Percentiles rank a stretch among this genome's conserved stretches.
phyloP scores from a whole-genome alignment of 2,888 invertebrate genomes.

The Dilophus febrilis region DNA sequence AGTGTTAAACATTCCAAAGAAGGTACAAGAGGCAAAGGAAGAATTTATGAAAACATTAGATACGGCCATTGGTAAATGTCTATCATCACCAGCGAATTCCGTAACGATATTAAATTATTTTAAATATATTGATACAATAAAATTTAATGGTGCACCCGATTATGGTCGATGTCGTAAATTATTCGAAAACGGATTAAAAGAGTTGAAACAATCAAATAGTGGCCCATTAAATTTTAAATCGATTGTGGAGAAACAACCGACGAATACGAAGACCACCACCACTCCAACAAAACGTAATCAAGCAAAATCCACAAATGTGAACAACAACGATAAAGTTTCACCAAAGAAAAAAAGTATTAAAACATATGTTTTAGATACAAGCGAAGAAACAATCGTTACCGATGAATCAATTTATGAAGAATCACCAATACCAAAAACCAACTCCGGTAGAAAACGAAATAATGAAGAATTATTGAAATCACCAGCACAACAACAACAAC shows the following conservation, averaged over 20 bases:
- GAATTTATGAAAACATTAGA: slow-evolving; percentile 39
- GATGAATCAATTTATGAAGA: slow-evolving; percentile 5
- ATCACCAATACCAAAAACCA: slow-evolving; percentile 2
- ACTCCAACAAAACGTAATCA: not conserved
- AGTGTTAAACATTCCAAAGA: slow-evolving; percentile 36
- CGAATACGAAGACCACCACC: slow-evolving; percentile 7
- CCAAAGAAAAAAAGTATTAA: not conserved
- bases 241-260: slow-evolving; percentile 15
- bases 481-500: slow-evolving; percentile 4
- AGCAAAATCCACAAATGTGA: not conserved
- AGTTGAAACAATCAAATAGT: slow-evolving; percentile 35
- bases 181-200: slow-evolving; percentile 46
- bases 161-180: slow-evolving; percentile 52
- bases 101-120: slow-evolving; percentile 44
- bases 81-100: slow-evolving; percentile 30
- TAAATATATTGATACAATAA: slow-evolving; percentile 45
- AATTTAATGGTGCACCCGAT: slow-evolving; percentile 55
- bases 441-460: not conserved
- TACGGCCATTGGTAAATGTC: too few relatives aligned
- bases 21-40: slow-evolving; percentile 53
- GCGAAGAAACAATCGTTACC: not conserved
- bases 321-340: not conserved
- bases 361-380: not conserved
- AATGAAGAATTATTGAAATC: too few relatives aligned
- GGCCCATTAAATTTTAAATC: slow-evolving; percentile 40